Percentiles rank a stretch among this genome's conserved stretches.
Conservation (phyloP, 2,113 vertebrate species). For the Lophotis ruficrista region DNA sequence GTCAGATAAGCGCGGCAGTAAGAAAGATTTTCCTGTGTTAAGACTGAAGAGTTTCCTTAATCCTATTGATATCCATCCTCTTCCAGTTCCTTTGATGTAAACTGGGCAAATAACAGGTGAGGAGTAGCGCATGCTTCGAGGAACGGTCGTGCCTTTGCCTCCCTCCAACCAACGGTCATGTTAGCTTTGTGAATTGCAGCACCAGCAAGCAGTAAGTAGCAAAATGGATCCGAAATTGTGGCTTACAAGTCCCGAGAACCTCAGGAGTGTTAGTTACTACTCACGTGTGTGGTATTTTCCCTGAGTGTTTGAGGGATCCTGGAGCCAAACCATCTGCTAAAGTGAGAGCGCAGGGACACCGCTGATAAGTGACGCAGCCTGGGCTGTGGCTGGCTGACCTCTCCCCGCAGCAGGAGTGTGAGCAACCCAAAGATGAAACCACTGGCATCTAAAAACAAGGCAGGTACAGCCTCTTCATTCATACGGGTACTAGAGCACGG, state of each 20-base stretch:
- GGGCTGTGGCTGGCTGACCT: background rate
- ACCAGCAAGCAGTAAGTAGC: no score
- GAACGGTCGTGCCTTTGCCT: no score
- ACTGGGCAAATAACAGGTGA: no score
- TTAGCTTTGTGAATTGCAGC: no score
- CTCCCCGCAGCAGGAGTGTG: no score
- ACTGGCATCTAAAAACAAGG: background rate
- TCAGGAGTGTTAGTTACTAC: no score
- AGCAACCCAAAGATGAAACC: background rate
- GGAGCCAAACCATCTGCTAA: background rate
- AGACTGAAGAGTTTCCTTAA: background rate
- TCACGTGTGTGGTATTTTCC: background rate
- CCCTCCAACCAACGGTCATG: no score
- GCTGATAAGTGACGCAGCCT: background rate
- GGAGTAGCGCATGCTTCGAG: no score
- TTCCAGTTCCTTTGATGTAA: no score
- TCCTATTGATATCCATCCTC: background rate
- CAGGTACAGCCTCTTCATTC: background rate
- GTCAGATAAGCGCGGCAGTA: no score
- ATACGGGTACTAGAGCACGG: background rate
- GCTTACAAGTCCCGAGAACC: no score
- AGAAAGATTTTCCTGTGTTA: background rate
- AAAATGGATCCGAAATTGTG: no score
- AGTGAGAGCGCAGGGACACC: accelerated
- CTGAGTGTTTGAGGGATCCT: background rate